Percentiles rank a stretch among this genome's conserved stretches.
These are phyloP conservation scores for Pheosia tremula DNA, from an alignment of 2,888 invertebrate genomes.

Conservation along the genomic window DNA sequence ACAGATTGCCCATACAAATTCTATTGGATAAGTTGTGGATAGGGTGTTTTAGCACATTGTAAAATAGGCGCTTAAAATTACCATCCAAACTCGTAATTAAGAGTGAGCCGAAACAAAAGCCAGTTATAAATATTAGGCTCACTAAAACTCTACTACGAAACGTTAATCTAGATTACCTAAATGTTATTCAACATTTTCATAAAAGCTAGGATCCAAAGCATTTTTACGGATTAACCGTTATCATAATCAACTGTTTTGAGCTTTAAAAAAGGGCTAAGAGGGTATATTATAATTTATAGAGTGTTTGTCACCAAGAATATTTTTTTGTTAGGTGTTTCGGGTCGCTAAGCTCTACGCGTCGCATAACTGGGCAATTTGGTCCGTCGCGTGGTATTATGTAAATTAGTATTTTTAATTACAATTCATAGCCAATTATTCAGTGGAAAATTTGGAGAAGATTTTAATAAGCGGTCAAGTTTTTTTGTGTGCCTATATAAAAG, in stretches of 20 bases:
- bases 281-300: conserved; percentile 70
- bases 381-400: conserved; percentile 62
- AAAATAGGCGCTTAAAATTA: not conserved
- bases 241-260: conserved; percentile 62
- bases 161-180: conserved; percentile 35
- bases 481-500: not conserved
- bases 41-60: too few species aligned
- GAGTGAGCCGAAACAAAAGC: not conserved
- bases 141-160: conserved; percentile 12
- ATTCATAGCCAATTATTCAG: conserved; percentile 76
- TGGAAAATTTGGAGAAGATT: conserved; percentile 50
- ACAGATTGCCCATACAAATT: too few species aligned
- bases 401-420: conserved; percentile 78
- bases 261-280: conserved; percentile 52
- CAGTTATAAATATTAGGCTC: conserved; percentile 13
- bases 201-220: conserved; percentile 31
- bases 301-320: conserved; percentile 63
- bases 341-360: conserved; percentile 61
- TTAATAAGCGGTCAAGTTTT: conserved; percentile 2
- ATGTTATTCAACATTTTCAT: conserved; percentile 33
- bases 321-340: conserved; percentile 48
- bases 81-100: not conserved
- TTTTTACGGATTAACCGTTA: conserved; percentile 55
- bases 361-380: conserved; percentile 67
- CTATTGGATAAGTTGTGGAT: too few species aligned